A percentile compares a stretch with the other conserved stretches of the same genome.
phyloP scores from a whole-genome alignment of 2,797 vertebrate species.

The Parambassis ranga region DNA sequence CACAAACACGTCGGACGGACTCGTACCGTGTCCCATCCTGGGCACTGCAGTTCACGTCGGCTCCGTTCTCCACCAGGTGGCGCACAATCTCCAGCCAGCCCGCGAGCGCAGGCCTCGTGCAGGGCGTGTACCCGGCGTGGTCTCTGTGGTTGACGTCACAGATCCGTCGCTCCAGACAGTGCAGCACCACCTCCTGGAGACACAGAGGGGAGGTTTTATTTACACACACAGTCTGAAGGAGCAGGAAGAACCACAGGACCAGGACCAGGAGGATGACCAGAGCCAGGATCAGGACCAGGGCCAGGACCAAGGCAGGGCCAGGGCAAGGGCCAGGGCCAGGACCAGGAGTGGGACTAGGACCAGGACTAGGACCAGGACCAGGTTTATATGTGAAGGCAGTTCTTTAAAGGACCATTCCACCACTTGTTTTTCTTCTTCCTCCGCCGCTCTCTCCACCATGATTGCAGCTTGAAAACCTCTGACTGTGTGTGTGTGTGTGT shows the following conservation, averaged over 20 bases:
- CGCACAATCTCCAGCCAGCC: slow-evolving; percentile 91
- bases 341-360: too few species aligned
- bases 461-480: not conserved
- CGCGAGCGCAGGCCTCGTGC: slow-evolving; percentile 91
- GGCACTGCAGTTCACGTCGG: slow-evolving; percentile 93
- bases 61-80: slow-evolving; percentile 90
- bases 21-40: slow-evolving; percentile 89
- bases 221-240: too few species aligned
- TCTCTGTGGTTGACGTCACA: slow-evolving; percentile 94
- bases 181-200: slow-evolving; percentile 83
- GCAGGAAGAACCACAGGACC: too few species aligned
- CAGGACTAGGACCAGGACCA: too few species aligned
- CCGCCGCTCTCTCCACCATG: not conserved
- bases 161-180: slow-evolving; percentile 90
- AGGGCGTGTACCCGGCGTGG: slow-evolving; percentile 92
- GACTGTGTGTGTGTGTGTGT: not conserved
- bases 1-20: not conserved
- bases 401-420: slow-evolving; percentile 6
- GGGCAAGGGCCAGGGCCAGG: too few species aligned
- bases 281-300: too few species aligned
- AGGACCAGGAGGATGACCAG: too few species aligned
- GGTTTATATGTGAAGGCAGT: too few species aligned
- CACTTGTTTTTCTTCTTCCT: not conserved
- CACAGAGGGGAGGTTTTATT: too few species aligned
- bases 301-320: too few species aligned